phyloP scores from a whole-genome alignment of 2,888 invertebrate genomes.

The Mimas tiliae region DNA sequence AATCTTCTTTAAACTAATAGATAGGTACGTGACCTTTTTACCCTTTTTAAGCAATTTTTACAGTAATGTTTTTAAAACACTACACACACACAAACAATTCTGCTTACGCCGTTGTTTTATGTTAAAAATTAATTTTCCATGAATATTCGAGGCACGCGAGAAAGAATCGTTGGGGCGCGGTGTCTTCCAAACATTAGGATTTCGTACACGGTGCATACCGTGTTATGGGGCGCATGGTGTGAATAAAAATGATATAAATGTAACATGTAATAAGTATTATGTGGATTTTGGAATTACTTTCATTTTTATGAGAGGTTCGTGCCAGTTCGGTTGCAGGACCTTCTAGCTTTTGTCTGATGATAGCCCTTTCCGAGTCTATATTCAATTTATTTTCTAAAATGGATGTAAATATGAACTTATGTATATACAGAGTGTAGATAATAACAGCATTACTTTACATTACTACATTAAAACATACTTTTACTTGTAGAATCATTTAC shows the following conservation, averaged over 20 bases:
- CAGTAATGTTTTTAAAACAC: background rate
- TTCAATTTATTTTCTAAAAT: too few species aligned
- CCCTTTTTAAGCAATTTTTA: too few species aligned
- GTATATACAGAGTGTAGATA: too few species aligned
- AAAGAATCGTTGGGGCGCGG: slow-evolving; percentile 1
- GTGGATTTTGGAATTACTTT: background rate
- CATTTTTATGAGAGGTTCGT: background rate
- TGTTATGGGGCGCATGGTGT: background rate
- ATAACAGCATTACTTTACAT: too few species aligned
- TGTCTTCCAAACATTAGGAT: slow-evolving; percentile 6
- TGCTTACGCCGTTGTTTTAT: background rate
- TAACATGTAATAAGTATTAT: background rate
- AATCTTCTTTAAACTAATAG: too few species aligned
- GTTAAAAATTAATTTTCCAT: background rate
- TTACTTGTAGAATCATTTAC: too few species aligned
- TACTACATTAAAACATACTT: too few species aligned
- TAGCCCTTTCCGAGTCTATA: too few species aligned
- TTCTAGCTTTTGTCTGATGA: too few species aligned
- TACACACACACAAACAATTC: background rate
- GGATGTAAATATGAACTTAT: too few species aligned
- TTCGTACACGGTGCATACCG: background rate
- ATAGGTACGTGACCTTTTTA: too few species aligned
- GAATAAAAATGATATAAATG: background rate
- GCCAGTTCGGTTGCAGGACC: too few species aligned
- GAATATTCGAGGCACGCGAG: background rate